These are phyloP conservation scores for Prunella fulvescens DNA, from an alignment of 2,113 vertebrate species.

Conservation along the genomic window DNA sequence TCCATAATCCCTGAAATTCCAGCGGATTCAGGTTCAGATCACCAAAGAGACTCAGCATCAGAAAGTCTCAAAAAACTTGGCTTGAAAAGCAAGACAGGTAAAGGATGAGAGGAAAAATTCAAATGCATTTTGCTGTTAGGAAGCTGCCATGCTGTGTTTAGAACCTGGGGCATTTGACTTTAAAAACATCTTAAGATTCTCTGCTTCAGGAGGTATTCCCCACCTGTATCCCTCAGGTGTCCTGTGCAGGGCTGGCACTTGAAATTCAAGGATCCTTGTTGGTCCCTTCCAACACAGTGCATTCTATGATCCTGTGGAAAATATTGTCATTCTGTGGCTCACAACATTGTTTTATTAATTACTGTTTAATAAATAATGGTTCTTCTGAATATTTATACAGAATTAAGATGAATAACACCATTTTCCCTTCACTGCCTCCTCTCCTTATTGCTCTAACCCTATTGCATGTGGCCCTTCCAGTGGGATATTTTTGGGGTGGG, in stretches of 20 bases:
- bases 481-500: background rate
- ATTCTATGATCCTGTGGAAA: background rate
- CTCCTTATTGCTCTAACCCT: background rate
- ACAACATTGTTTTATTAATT: background rate
- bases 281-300: background rate
- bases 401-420: background rate
- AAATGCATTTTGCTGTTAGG: background rate
- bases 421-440: background rate
- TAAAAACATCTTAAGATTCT: background rate
- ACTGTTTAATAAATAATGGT: background rate
- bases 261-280: background rate
- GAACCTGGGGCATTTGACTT: background rate
- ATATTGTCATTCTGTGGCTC: background rate
- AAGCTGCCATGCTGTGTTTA: background rate
- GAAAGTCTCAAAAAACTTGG: background rate
- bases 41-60: background rate
- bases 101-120: background rate
- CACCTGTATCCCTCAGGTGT: background rate
- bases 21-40: background rate
- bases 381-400: background rate
- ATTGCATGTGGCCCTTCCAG: background rate
- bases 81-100: background rate
- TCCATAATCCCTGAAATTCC: background rate
- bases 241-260: background rate
- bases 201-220: background rate